Conservation (phyloP, 2,113 vertebrate genomes). For the Saccopteryx bilineata region DNA sequence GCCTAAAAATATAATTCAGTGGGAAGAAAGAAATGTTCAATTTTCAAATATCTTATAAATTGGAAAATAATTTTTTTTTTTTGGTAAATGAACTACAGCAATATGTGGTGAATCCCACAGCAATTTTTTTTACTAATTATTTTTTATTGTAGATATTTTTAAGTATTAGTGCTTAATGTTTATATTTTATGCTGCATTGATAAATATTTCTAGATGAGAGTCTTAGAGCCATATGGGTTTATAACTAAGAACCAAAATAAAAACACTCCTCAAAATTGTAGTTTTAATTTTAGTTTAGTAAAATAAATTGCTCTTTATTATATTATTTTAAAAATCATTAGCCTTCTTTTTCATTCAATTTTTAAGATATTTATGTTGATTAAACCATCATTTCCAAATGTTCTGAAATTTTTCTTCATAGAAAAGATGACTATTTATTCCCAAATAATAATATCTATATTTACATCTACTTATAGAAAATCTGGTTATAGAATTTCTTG, state of each 20-base stretch:
- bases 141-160: constrained; percentile 8
- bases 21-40: background rate
- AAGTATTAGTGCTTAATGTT: background rate
- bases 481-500: background rate
- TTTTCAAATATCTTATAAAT: constrained; percentile 42
- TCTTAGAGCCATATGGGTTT: background rate
- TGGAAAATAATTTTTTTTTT: background rate
- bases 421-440: background rate
- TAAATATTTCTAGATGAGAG: background rate
- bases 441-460: constrained; percentile 18
- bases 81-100: background rate
- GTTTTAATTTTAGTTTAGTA: constrained; percentile 38
- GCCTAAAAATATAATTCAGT: background rate
- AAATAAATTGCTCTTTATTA: background rate
- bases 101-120: background rate
- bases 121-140: background rate
- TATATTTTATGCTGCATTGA: background rate
- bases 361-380: background rate
- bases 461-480: background rate
- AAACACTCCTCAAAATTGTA: background rate
- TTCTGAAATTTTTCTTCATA: constrained; percentile 51
- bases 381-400: background rate
- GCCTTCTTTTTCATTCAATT: background rate
- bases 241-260: background rate
- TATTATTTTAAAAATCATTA: background rate